These are phyloP conservation scores for Liposcelis brunnea DNA, from an alignment of 2,888 invertebrate genomes.

Conservation along the genomic window DNA sequence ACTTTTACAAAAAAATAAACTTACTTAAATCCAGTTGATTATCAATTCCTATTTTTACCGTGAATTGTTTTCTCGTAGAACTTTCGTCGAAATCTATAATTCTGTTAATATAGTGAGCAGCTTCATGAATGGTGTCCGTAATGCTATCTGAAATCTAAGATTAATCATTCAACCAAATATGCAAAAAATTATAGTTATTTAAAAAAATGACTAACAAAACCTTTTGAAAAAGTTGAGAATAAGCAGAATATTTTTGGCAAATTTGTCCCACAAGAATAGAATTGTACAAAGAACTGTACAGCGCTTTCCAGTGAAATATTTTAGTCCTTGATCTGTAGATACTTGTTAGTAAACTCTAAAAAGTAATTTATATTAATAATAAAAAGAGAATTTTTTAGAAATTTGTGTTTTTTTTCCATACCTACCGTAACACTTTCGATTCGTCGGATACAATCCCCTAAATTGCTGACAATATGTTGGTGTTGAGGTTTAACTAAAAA, in stretches of 20 bases:
- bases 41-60: constrained; percentile 59
- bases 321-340: constrained; percentile 44
- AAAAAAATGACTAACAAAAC: constrained; percentile 19
- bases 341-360: constrained; percentile 41
- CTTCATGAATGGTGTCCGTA: constrained; percentile 32
- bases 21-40: constrained; percentile 55
- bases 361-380: constrained; percentile 4
- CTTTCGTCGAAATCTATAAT: constrained; percentile 53
- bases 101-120: constrained; percentile 51
- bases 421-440: constrained; percentile 45
- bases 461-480: constrained; percentile 39
- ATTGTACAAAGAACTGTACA: constrained; percentile 54
- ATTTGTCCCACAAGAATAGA: constrained; percentile 49
- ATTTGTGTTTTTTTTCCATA: constrained; percentile 11
- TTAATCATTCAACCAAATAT: constrained; percentile 19
- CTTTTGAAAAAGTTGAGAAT: constrained; percentile 33
- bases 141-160: constrained; percentile 24
- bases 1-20: constrained; percentile 15
- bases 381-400: not conserved
- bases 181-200: not conserved
- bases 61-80: constrained; percentile 43
- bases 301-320: constrained; percentile 46
- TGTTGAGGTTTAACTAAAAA: constrained; percentile 47
- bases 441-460: constrained; percentile 40
- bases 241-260: constrained; percentile 32